A percentile compares a stretch with the other conserved stretches of the same genome.
Evolutionary conservation across 2,797 vertebrate genomes (phyloP).

Genomic region (Neosilurus hyrtlii): DNA sequence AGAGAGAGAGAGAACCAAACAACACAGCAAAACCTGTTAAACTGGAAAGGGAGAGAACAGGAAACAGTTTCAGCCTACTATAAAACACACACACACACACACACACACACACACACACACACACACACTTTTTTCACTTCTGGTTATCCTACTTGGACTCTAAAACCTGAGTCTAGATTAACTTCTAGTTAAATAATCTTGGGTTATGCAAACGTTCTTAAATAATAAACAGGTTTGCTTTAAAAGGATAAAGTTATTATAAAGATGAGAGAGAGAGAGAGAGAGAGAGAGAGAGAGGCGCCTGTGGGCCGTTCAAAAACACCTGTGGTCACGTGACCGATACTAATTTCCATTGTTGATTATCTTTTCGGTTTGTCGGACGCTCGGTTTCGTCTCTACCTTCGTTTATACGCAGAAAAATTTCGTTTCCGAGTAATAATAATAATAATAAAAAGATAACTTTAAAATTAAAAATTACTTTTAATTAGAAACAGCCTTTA

Average conservation of each 20-base stretch:
- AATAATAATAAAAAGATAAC: not conserved
- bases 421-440: not conserved
- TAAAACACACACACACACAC: not conserved
- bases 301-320: conserved; percentile 32
- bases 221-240: not conserved
- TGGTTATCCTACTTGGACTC: not conserved
- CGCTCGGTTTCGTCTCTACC: conserved; percentile 20
- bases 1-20: conserved; percentile 14
- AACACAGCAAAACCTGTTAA: conserved; percentile 67
- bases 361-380: not conserved
- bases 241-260: not conserved
- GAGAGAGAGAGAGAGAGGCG: not conserved
- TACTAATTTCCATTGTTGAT: conserved; percentile 42
- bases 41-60: conserved; percentile 64
- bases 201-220: not conserved
- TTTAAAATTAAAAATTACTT: no score
- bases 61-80: conserved; percentile 64
- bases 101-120: conserved; percentile 4
- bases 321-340: conserved; percentile 62
- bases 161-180: not conserved
- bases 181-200: not conserved
- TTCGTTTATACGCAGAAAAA: not conserved
- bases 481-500: not conserved
- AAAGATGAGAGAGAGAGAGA: not conserved
- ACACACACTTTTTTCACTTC: not conserved